These are phyloP conservation scores for Polietes domitor DNA, from an alignment of 2,888 invertebrate species.

Conservation along the genomic window DNA sequence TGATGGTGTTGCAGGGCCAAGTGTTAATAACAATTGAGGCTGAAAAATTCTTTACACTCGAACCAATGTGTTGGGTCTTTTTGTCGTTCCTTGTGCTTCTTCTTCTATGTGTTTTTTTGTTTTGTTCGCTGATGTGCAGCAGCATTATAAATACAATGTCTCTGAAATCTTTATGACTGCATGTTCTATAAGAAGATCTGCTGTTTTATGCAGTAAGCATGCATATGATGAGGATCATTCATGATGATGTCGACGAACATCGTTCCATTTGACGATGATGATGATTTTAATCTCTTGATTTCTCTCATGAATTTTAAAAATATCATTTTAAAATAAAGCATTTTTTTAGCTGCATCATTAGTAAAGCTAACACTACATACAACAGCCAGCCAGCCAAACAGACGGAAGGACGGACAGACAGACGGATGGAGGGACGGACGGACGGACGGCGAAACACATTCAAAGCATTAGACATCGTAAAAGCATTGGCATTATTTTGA, in stretches of 20 bases:
- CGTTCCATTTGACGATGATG: constrained; percentile 43
- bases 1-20: constrained; percentile 47
- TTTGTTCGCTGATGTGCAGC: constrained; percentile 43
- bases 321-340: constrained; percentile 75
- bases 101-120: background rate
- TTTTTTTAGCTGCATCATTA: constrained; percentile 80
- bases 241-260: constrained; percentile 16
- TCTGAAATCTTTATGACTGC: constrained; percentile 64
- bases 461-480: background rate
- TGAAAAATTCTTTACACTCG: constrained; percentile 71
- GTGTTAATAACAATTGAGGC: constrained; percentile 69
- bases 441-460: background rate
- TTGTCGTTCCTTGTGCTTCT: background rate
- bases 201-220: constrained; percentile 34
- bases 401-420: constrained; percentile 36
- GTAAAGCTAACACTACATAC: constrained; percentile 79
- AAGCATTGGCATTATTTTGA: constrained; percentile 46
- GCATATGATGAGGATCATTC: constrained; percentile 28
- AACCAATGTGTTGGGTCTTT: constrained; percentile 17
- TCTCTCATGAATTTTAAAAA: constrained; percentile 67
- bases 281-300: constrained; percentile 67
- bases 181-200: constrained; percentile 59
- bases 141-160: constrained; percentile 64
- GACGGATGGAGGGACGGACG: background rate
- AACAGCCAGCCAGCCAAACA: constrained; percentile 35